Evolutionary conservation across 2,888 invertebrate genomes (phyloP).

Genomic region (Tyria jacobaeae): DNA sequence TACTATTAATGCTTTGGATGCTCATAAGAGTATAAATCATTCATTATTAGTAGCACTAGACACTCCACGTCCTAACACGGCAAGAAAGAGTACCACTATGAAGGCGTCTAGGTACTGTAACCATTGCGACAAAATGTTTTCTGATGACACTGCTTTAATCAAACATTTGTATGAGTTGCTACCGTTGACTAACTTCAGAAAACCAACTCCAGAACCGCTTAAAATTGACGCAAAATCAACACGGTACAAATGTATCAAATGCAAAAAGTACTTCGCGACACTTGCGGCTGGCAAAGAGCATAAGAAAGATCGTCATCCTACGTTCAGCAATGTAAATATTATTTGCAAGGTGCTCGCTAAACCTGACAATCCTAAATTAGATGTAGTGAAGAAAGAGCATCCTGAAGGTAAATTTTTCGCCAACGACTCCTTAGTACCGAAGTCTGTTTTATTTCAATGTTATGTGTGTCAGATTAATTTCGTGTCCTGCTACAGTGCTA

Average conservation of each 20-base stretch:
- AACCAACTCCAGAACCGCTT: conserved; percentile 13
- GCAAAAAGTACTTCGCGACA: conserved; percentile 12
- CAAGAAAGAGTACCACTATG: conserved; percentile 34
- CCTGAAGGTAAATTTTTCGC: conserved; percentile 17
- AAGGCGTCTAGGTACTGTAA: conserved; percentile 49
- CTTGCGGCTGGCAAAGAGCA: conserved; percentile 8
- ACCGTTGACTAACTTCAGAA: conserved; percentile 37
- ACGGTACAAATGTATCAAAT: conserved; percentile 15
- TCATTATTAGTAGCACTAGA: conserved; percentile 59
- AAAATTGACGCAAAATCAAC: conserved; percentile 7
- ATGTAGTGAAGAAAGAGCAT: neutral
- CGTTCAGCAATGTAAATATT: conserved; percentile 3
- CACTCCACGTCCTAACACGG: conserved; percentile 28
- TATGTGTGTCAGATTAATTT: conserved; percentile 53
- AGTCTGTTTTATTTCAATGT: conserved; percentile 55
- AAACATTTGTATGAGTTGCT: conserved; percentile 64
- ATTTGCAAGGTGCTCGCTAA: conserved; percentile 13
- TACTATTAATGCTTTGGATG: conserved; percentile 61
- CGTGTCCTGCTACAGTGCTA: conserved; percentile 35
- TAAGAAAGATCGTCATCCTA: conserved; percentile 5
- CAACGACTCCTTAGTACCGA: conserved; percentile 41
- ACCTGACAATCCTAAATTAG: neutral
- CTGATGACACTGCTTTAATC: conserved; percentile 54
- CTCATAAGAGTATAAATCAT: conserved; percentile 64
- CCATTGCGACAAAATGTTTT: conserved; percentile 60